Base-by-base conservation (phyloP, 2,888 invertebrate genomes). In the Anoplius nigerrimus region DNA sequence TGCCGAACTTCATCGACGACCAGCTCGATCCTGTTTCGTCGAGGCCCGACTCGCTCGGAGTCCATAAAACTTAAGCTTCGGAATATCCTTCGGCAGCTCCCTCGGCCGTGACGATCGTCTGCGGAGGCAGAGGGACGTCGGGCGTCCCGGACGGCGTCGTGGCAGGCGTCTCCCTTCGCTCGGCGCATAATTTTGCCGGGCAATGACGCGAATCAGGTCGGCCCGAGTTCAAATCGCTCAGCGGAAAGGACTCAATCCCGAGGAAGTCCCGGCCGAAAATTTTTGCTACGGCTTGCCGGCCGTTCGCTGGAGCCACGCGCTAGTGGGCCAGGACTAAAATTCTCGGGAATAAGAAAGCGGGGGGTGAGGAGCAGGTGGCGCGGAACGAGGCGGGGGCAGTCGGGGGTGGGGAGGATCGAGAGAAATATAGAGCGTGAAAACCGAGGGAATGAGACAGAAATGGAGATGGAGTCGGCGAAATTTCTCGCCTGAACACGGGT, bases 111-210 rank as follows among this genome's bases (percentile, higher is more conserved):
- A 48, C 48, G 48, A 4, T 16, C n/a, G n/a, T n/a, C n/a, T n/a
- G n/a, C n/a, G n/a, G 45, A 2, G 45, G 48, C 68, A 68, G 66
- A 45, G 56, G 71, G 53, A 46, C 71, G 57, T 59, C 62, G 71
- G 67, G 71, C 70, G 74, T 66, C 69, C 67, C 78, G 69, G 76
- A 71, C 69, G 76, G 74, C 73, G 68, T 75, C 76, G 74, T 76
- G 72, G 76, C 79, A 71, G 75, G 75, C 46, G 73, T 77, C 74
- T 66, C 73, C n/a, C n/a, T n/a, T n/a, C 71, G 65, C 64, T 59
- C 68, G 70, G 59, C 70, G 77, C 73, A 81, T 80, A 80, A 81
- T 81, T 80, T 79, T 71, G 58, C 53, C 66, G 64, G 66, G 74
- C 78, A 81, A 81, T 78, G 76, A 73, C 69, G 74, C 78, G 80